These are phyloP conservation scores for Dorcus hopei DNA, from an alignment of 2,888 invertebrate species.

Conservation along the genomic window DNA sequence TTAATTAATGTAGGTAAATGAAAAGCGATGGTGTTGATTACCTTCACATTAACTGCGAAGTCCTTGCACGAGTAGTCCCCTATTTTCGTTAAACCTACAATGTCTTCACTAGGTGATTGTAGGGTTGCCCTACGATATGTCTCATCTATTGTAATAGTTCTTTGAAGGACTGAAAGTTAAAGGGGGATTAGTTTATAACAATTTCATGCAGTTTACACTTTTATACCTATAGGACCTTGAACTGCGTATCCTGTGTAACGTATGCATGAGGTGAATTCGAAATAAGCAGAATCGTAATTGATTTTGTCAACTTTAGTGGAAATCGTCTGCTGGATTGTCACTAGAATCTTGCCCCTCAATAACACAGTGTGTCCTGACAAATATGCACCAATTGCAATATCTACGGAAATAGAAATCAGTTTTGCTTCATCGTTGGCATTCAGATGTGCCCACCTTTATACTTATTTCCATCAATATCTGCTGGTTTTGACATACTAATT, in stretches of 20 bases:
- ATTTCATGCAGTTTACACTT: not conserved
- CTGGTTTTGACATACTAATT: constrained; percentile 57
- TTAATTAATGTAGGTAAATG: too few species aligned
- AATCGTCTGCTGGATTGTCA: constrained; percentile 24
- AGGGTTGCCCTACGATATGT: constrained; percentile 9
- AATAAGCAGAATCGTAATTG: constrained; percentile 7
- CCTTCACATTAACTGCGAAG: not conserved
- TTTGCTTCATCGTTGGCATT: too few species aligned
- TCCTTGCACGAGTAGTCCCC: not conserved
- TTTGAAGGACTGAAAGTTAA: constrained; percentile 18
- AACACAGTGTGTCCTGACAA: constrained; percentile 57
- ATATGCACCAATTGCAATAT: constrained; percentile 60
- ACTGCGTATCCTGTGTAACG: constrained; percentile 1
- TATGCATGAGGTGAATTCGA: constrained; percentile 14
- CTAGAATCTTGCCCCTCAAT: constrained; percentile 48
- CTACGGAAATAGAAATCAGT: constrained; percentile 43
- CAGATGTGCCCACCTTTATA: constrained; percentile 53
- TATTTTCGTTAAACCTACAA: not conserved
- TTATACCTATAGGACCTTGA: not conserved
- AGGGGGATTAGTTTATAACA: not conserved
- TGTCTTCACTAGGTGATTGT: not conserved
- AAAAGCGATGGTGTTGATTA: not conserved
- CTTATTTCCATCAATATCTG: constrained; percentile 59
- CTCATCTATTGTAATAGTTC: constrained; percentile 18
- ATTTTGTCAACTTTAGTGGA: constrained; percentile 9